Conservation (phyloP, 2,888 invertebrate species). For the Dichetophora obliterata region DNA sequence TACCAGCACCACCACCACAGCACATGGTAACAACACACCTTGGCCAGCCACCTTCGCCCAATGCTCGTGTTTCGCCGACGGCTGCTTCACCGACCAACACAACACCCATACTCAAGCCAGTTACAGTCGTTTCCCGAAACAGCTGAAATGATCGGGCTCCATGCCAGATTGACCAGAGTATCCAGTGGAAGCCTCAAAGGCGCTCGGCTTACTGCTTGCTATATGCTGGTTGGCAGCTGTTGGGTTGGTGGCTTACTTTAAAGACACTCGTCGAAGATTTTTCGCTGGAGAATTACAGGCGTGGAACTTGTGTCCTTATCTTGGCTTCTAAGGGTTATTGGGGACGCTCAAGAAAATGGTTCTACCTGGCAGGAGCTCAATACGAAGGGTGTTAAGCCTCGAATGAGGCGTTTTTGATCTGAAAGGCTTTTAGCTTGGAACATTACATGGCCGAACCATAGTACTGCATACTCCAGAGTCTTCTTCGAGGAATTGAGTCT, state of each 20-base stretch:
- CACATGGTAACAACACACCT: constrained; percentile 61
- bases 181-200: neutral
- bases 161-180: neutral
- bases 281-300: no score
- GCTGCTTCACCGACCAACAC: constrained; percentile 57
- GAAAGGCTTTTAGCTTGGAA: no score
- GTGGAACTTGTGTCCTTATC: no score
- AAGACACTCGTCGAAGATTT: no score
- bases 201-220: neutral
- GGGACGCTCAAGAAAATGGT: no score
- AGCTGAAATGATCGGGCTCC: constrained; percentile 69
- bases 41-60: constrained; percentile 56
- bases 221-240: neutral
- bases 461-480: no score
- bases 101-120: constrained; percentile 72
- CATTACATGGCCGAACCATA: no score
- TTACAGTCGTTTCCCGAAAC: constrained; percentile 72
- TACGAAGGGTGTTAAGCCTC: no score
- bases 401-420: no score
- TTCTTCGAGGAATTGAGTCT: no score
- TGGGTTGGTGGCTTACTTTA: neutral
- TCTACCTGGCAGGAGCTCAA: no score
- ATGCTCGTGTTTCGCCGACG: constrained; percentile 47
- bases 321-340: no score
- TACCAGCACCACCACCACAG: constrained; percentile 58